Conservation (phyloP, 2,888 invertebrate genomes). For the Tetramorium bicarinatum region DNA sequence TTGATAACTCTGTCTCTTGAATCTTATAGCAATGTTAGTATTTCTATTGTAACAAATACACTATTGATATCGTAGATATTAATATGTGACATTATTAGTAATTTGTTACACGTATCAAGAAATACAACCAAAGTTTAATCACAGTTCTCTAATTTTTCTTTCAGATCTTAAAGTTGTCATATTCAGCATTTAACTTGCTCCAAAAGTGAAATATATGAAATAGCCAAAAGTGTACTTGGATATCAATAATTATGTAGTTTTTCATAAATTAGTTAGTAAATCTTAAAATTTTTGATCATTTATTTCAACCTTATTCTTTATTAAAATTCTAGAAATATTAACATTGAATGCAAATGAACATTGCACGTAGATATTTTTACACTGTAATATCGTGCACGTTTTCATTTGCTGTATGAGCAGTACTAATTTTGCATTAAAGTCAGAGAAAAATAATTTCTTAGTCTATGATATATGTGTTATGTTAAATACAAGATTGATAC, state of each 20-base stretch:
- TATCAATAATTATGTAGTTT: background rate
- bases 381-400: background rate
- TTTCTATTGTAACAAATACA: no score
- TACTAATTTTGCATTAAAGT: background rate
- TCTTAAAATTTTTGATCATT: background rate
- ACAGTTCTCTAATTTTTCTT: background rate
- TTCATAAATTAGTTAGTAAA: conserved; percentile 3
- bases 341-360: no score
- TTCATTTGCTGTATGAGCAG: background rate
- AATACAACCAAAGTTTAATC: background rate
- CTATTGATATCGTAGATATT: no score
- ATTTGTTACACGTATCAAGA: background rate
- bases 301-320: background rate
- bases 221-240: background rate
- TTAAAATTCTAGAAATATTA: background rate
- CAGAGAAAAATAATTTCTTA: background rate
- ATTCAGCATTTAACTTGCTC: conserved; percentile 43
- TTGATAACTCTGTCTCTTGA: conserved; percentile 64
- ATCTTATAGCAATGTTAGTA: conserved; percentile 63
- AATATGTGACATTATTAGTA: background rate
- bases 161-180: conserved; percentile 37
- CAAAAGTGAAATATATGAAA: conserved; percentile 1
- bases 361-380: no score
- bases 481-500: background rate
- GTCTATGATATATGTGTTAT: background rate